These are phyloP conservation scores for Myiothlypis chrysogaster DNA, from an alignment of 2,797 vertebrate species.

Conservation along the genomic window DNA sequence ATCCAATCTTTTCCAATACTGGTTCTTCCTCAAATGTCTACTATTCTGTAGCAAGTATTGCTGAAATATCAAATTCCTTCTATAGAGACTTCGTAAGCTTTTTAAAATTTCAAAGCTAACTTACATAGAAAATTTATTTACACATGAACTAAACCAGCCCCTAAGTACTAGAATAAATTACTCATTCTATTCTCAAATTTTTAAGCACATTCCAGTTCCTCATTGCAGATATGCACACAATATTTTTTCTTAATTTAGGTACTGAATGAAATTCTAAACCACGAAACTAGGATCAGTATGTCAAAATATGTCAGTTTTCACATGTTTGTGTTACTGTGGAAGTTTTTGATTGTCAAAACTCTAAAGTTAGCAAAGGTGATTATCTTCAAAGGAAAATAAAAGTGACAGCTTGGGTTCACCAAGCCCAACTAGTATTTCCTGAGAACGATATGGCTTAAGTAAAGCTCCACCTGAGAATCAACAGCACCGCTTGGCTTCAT, in stretches of 20 bases:
- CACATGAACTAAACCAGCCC: not conserved
- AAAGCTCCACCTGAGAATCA: not conserved
- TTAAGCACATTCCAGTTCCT: not conserved
- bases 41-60: not conserved
- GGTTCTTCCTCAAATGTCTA: not conserved
- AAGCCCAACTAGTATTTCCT: not conserved
- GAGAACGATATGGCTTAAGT: not conserved
- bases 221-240: accelerated
- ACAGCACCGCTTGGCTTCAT: not conserved
- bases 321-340: not conserved
- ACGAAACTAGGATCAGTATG: not conserved
- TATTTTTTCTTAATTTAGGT: not conserved
- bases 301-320: not conserved
- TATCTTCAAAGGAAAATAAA: not conserved
- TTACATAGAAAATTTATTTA: not conserved
- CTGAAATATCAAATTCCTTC: not conserved
- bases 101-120: not conserved
- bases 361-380: not conserved
- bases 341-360: not conserved
- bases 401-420: not conserved
- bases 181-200: not conserved
- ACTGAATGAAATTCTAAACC: not conserved
- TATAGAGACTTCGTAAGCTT: not conserved
- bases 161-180: not conserved
- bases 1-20: not conserved